phyloP scores from a whole-genome alignment of 2,888 invertebrate species.

The Acanthoscelides obtectus region DNA sequence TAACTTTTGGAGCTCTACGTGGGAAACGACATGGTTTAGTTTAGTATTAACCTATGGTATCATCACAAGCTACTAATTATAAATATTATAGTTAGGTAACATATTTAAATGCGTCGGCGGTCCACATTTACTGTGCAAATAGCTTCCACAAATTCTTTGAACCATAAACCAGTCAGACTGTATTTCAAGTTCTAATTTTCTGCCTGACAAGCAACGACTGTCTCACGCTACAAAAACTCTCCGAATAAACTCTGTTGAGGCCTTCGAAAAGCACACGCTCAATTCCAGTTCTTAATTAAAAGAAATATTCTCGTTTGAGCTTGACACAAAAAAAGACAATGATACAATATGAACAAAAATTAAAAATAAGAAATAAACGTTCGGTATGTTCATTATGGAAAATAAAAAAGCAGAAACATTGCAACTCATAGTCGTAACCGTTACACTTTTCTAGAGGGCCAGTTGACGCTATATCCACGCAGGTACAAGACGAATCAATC shows the following conservation, averaged over 20 bases:
- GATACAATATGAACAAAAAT: neutral
- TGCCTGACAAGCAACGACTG: neutral
- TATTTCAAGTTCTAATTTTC: neutral
- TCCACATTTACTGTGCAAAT: no score
- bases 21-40: no score
- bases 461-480: no score
- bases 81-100: no score
- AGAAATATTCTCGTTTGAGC: neutral
- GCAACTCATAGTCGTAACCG: neutral
- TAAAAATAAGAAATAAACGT: neutral
- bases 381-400: neutral
- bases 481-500: no score
- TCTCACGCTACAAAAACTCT: neutral
- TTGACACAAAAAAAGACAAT: neutral
- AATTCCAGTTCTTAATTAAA: neutral
- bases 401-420: neutral
- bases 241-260: neutral
- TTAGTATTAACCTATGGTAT: no score
- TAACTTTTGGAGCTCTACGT: no score
- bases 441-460: neutral
- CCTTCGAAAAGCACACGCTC: neutral
- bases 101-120: no score
- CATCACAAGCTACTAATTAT: no score
- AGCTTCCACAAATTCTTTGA: neutral
- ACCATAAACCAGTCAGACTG: neutral